Evolutionary conservation across 2,797 vertebrate genomes (phyloP).

Genomic region (Poecile montanus): DNA sequence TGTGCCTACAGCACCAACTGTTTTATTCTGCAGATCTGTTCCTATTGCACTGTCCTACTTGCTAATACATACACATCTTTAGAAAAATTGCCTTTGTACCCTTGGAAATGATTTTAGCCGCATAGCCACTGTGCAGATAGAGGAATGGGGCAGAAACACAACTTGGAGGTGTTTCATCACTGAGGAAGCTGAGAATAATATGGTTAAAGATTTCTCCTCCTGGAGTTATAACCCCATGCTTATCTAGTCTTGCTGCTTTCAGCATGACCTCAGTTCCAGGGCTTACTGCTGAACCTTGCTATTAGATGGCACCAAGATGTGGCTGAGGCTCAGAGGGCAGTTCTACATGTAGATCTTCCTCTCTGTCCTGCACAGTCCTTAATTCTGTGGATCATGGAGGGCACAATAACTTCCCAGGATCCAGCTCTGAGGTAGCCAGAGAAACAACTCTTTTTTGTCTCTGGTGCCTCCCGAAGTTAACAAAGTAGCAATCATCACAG

Average conservation of each 20-base stretch:
- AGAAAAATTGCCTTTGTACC: background rate
- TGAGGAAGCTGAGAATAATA: background rate
- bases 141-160: background rate
- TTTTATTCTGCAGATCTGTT: background rate
- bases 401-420: background rate
- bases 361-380: background rate
- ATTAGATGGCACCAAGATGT: background rate
- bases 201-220: background rate
- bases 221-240: rapidly evolving
- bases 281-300: background rate
- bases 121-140: background rate
- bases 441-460: background rate
- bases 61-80: background rate
- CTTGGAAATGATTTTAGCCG: background rate
- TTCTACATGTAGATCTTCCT: background rate
- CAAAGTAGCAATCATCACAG: background rate
- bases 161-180: background rate
- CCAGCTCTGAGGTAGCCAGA: background rate
- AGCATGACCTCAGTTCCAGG: background rate
- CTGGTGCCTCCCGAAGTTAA: background rate
- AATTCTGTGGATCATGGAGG: background rate
- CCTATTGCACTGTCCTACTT: background rate
- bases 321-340: background rate
- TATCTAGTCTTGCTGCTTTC: background rate
- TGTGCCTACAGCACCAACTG: background rate